These are phyloP conservation scores for Mirza zaza DNA, from an alignment of 2,113 vertebrate species.

Conservation along the genomic window DNA sequence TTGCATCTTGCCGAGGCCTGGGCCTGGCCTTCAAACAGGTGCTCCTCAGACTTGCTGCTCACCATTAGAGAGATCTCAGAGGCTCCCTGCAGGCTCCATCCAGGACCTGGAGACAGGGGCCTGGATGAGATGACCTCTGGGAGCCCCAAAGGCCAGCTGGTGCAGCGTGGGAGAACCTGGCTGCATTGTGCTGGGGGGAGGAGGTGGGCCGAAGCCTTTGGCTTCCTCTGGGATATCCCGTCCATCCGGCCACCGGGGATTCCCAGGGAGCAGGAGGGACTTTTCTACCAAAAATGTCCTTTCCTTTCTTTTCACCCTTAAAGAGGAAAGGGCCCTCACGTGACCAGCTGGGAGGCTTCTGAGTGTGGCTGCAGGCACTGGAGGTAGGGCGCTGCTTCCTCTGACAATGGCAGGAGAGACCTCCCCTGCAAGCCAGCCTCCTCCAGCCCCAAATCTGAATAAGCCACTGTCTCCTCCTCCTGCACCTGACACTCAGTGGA, in stretches of 20 bases:
- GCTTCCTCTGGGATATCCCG: slow-evolving; percentile 76
- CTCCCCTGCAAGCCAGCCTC: not conserved
- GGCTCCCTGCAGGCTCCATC: not conserved
- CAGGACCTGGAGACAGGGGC: not conserved
- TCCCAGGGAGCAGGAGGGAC: slow-evolving; percentile 70
- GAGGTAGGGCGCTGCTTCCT: slow-evolving; percentile 43
- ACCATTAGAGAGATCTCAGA: not conserved
- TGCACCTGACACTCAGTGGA: not conserved
- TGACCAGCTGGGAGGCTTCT: slow-evolving; percentile 32
- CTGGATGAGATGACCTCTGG: not conserved
- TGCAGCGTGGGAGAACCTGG: slow-evolving; percentile 30
- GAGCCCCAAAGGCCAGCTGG: not conserved
- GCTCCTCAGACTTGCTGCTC: slow-evolving; percentile 6
- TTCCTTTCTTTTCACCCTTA: slow-evolving; percentile 63
- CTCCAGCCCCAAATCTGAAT: not conserved
- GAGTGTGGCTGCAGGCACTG: not conserved
- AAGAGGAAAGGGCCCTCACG: slow-evolving; percentile 66
- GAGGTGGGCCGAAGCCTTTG: not conserved
- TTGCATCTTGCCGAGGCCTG: not conserved
- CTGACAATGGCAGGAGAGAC: not conserved
- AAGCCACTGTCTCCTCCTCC: not conserved
- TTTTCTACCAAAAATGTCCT: slow-evolving; percentile 75
- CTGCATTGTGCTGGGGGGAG: slow-evolving; percentile 19
- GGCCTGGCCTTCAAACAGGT: not conserved
- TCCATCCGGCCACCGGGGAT: slow-evolving; percentile 67